Base-by-base conservation (phyloP, 1,140 invertebrate species). In the Penaeus chinensis region DNA sequence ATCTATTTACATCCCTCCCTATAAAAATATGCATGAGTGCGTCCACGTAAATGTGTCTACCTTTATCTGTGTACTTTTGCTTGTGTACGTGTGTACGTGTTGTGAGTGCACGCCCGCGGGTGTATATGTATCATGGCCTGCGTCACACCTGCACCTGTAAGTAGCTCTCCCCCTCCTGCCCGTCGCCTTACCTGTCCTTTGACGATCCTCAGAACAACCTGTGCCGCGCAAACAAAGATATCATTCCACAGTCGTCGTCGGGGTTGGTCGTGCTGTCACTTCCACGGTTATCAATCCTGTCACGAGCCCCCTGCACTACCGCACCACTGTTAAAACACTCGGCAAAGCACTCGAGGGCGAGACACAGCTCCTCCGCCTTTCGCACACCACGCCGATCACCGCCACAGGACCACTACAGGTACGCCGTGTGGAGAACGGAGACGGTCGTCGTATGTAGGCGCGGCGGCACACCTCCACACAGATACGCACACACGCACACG, bases 281-380 rank as follows among this genome's bases (percentile, higher is more conserved):
- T 2, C 54, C 54, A 13, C 54, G 54, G 11, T 16, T 54, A 54
- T 54, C 54, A 11, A 5, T 54, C 32, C 42, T 2, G 42, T 54
- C 77, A 79, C 8, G 77, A 79, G 32, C 37, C 54, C 76, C 37
- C 61, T n/a, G 77, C 77, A 79, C 77, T 60, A 22, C 37, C 61
- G 77, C 42, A n/a, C 42, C 47, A 37, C 77, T 54, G 54, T 54
- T 32, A 77, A 76, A 37, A 22, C 37, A 32, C 37, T 77, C 74
- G n/a, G n/a, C 27, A 32, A 22, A 24, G 42, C 77, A 47, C 61
- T 60, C 61, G 47, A 54, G 42, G 77, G 77, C 47, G 20, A 60
- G 47, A n/a, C 42, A 60, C 61, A 60, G 61, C 42, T 60, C 47
- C 18, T 22, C 47, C n/a, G 77, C 47, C 47, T 60, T 27, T 18